These are phyloP conservation scores for Tricholauxania praeusta DNA, from an alignment of 2,888 invertebrate species.

Conservation along the genomic window DNA sequence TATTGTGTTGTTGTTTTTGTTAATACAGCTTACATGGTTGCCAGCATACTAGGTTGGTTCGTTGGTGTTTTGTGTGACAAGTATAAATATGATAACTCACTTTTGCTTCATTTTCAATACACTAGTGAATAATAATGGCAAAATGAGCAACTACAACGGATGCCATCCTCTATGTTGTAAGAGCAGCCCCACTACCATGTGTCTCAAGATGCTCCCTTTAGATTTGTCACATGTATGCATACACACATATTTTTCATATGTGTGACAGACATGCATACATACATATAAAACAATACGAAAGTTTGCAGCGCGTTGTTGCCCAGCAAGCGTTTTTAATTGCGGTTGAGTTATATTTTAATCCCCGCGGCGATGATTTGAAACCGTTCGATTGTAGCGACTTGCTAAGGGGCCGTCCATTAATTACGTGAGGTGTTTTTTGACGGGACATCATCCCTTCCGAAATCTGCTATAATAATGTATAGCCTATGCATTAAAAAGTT, in stretches of 20 bases:
- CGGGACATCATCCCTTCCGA: too few relatives aligned
- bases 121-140: conserved; percentile 65
- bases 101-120: conserved; percentile 65
- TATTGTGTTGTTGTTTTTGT: conserved; percentile 24
- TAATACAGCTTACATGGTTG: conserved; percentile 37
- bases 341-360: conserved; percentile 10
- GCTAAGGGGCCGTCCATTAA: too few relatives aligned
- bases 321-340: too few relatives aligned
- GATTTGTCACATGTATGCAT: conserved; percentile 34
- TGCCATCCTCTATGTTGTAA: conserved; percentile 3
- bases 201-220: conserved; percentile 62
- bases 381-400: too few relatives aligned
- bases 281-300: conserved; percentile 28
- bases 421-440: too few relatives aligned
- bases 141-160: conserved; percentile 63
- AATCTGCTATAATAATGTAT: too few relatives aligned
- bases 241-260: not conserved
- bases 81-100: conserved; percentile 62
- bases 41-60: not conserved
- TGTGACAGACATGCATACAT: conserved; percentile 37
- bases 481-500: too few relatives aligned
- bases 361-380: not conserved
- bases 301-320: conserved; percentile 31
- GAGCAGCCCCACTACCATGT: conserved; percentile 36
- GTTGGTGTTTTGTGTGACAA: conserved; percentile 34